Percentiles rank a stretch among this genome's conserved stretches.
phyloP scores from a whole-genome alignment of 1,140 invertebrate species.

The Parasteatoda tepidariorum region DNA sequence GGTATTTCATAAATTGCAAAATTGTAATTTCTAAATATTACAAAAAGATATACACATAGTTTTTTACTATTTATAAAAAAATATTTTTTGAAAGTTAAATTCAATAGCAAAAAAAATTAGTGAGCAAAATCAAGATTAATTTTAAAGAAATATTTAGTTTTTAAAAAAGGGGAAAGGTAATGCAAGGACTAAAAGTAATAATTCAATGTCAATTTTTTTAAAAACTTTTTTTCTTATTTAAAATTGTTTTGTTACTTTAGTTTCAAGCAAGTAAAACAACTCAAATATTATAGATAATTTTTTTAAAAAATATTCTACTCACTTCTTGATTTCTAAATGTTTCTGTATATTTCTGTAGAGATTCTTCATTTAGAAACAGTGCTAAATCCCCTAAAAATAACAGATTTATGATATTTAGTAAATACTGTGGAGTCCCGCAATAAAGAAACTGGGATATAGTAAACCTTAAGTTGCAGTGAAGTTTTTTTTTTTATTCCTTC shows the following conservation, averaged over 20 bases:
- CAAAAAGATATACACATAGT: too few species aligned
- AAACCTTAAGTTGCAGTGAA: background rate
- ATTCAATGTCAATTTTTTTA: background rate
- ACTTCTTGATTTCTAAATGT: constrained; percentile 40
- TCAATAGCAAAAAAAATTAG: too few species aligned
- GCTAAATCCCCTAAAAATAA: constrained; percentile 16
- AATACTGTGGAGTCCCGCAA: background rate
- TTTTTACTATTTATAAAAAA: too few species aligned
- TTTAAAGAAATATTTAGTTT: background rate
- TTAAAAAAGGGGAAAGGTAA: background rate
- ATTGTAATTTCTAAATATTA: too few species aligned
- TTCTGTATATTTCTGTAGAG: constrained; percentile 32
- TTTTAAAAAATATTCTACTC: background rate
- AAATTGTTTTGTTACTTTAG: background rate
- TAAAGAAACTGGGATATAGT: background rate
- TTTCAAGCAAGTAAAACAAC: background rate
- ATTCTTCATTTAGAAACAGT: constrained; percentile 2
- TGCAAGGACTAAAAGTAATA: background rate
- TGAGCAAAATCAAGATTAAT: too few species aligned
- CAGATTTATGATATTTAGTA: background rate
- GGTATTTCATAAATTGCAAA: too few species aligned
- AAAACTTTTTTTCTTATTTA: background rate
- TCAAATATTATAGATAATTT: background rate
- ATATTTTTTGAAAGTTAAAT: too few species aligned
- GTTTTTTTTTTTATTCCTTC: background rate